Evolutionary conservation across 2,797 vertebrate species (phyloP).

Genomic region (Myotis planiceps): DNA sequence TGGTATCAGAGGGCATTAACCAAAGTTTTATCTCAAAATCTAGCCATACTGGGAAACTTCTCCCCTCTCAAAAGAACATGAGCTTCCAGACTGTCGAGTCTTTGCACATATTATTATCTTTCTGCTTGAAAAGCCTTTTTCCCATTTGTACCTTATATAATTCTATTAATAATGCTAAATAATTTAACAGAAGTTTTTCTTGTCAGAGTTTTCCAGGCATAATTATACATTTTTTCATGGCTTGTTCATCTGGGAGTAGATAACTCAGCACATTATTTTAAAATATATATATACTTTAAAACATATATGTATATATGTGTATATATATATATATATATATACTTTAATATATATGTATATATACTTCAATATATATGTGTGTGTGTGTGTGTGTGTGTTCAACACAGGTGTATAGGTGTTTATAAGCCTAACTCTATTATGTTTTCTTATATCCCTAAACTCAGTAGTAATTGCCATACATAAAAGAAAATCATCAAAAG

Average conservation of each 20-base stretch:
- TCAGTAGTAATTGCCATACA: background rate
- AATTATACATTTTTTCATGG: background rate
- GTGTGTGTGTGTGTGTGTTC: background rate
- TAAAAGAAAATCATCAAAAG: background rate
- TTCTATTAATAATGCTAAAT: background rate
- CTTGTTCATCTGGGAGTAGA: background rate
- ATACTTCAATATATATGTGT: background rate
- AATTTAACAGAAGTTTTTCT: background rate
- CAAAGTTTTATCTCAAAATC: background rate
- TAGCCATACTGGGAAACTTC: background rate
- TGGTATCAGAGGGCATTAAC: background rate
- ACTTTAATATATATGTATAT: too few relatives aligned
- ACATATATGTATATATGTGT: background rate
- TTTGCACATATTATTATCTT: background rate
- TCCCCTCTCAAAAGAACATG: background rate
- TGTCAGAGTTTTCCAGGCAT: background rate
- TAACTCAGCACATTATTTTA: background rate
- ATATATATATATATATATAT: too few relatives aligned
- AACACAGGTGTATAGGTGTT: background rate
- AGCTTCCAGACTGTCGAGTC: background rate
- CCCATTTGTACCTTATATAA: background rate
- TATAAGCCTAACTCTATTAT: background rate
- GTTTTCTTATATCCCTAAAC: background rate
- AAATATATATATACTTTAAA: background rate
- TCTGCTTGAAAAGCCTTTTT: background rate